Evolutionary conservation across 2,888 invertebrate species (phyloP), one percentile per base, ranked within the genome.

Genomic region (Drosophila multiciliata): DNA sequence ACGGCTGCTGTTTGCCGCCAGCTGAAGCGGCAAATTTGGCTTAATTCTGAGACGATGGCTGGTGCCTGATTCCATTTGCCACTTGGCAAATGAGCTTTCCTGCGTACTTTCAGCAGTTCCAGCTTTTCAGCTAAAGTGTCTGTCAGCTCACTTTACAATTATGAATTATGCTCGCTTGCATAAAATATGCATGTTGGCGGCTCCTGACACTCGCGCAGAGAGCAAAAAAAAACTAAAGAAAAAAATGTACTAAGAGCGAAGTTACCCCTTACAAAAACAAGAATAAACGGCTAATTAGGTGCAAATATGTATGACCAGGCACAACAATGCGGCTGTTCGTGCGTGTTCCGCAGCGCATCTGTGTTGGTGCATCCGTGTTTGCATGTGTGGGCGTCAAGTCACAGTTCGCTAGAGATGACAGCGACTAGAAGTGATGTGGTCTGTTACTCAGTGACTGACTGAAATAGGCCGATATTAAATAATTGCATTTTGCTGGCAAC

Each of bases 21-120:
- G 84, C 75, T 81, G 81, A 87, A 86, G 87, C 87, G 87, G 86
- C 79, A 87, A 84, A 87, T 87, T 87, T 87, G 87, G 82, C 84
- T 87, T 87, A 86, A 84, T 86, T 87, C 81, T 82, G 71, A 58
- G 66, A 59, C 64, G 50, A 67, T 50, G 45, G 70, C 66, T 65
- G 65, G 60, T 69, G 69, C 70, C 77, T 58, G 74, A 66, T 71
- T 75, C 53, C 74, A 75, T 66, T 75, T 71, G 48, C 55, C 52
- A 42, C 29, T 54, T 29, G 50, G 55, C 57, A 73, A 76, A 76
- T 76, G 53, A 66, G 73, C 61, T 70, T 50, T 64, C 33, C 65
- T 48, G 26, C 38, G 12, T 48, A 54, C 69, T 54, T 29, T 17
- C 58, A 61, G 23, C 68, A 66, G 71, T 64, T 78, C 62, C 64